Evolutionary conservation across 2,888 invertebrate genomes (phyloP).

Genomic region (Drosophila mimetica): DNA sequence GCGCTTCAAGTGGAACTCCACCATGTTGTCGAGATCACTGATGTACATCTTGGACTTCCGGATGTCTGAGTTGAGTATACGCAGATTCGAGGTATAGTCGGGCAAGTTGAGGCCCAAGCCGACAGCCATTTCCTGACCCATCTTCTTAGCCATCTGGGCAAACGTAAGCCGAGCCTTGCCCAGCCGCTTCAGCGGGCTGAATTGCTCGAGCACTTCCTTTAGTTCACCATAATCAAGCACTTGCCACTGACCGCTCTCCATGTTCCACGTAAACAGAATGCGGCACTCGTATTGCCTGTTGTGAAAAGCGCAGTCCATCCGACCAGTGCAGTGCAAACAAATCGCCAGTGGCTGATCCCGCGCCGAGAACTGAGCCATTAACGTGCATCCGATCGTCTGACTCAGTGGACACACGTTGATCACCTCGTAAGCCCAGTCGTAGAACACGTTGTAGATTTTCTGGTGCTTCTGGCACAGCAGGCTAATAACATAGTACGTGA

Average conservation of each 20-base stretch:
- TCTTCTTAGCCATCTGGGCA: constrained; percentile 78
- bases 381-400: constrained; percentile 80
- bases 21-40: constrained; percentile 82
- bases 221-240: constrained; percentile 84
- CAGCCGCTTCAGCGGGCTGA: constrained; percentile 69
- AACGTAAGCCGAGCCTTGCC: constrained; percentile 73
- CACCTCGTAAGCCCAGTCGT: constrained; percentile 84
- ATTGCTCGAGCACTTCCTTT: constrained; percentile 73
- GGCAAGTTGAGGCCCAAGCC: constrained; percentile 72
- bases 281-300: constrained; percentile 83
- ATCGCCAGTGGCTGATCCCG: constrained; percentile 81
- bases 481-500: constrained; percentile 84
- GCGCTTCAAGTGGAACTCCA: constrained; percentile 83
- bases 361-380: constrained; percentile 84
- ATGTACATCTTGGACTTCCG: constrained; percentile 83
- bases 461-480: constrained; percentile 84
- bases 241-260: constrained; percentile 83
- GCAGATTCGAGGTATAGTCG: constrained; percentile 81
- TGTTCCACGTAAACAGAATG: constrained; percentile 84
- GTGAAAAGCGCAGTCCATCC: constrained; percentile 82
- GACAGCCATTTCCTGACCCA: constrained; percentile 80
- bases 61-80: constrained; percentile 83
- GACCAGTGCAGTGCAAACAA: constrained; percentile 82
- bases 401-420: constrained; percentile 83
- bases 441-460: constrained; percentile 84